A percentile compares a stretch with the other conserved stretches of the same genome.
These are phyloP conservation scores for Euwallacea similis DNA, from an alignment of 1,140 invertebrate genomes.

Conservation along the genomic window DNA sequence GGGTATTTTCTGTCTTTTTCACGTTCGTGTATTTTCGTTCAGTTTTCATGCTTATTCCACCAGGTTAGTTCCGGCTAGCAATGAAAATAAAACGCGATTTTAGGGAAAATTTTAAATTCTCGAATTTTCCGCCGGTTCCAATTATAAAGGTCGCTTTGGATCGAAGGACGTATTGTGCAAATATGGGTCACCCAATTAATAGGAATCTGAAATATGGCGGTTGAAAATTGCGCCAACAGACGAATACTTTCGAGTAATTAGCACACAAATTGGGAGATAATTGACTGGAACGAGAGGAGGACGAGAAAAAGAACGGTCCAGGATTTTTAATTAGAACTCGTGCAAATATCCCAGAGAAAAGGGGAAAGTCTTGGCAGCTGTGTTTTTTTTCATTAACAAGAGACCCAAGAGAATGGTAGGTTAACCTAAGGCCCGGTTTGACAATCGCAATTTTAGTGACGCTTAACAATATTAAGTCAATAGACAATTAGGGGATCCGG, in stretches of 20 bases:
- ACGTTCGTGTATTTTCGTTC: too few species aligned
- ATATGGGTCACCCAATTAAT: constrained; percentile 16
- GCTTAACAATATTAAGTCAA: too few species aligned
- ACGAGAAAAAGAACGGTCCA: constrained; percentile 11
- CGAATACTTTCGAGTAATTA: constrained; percentile 18
- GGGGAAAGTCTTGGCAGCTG: constrained; percentile 7
- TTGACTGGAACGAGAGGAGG: constrained; percentile 10
- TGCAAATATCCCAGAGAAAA: constrained; percentile 9
- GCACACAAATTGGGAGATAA: constrained; percentile 21
- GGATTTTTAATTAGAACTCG: constrained; percentile 19
- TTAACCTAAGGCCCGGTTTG: too few species aligned
- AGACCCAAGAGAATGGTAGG: too few species aligned
- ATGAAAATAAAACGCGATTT: too few species aligned
- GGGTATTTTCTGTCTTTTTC: too few species aligned
- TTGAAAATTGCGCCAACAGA: constrained; percentile 15
- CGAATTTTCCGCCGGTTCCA: background rate
- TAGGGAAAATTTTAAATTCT: too few species aligned
- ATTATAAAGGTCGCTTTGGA: background rate
- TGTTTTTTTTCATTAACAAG: constrained; percentile 5
- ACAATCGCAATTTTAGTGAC: too few species aligned
- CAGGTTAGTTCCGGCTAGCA: too few species aligned
- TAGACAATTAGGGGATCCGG: too few species aligned
- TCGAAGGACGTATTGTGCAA: constrained; percentile 5
- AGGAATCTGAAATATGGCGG: constrained; percentile 14
- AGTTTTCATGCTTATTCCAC: too few species aligned